Evolutionary conservation across 2,113 vertebrate species (phyloP), one percentile per base, ranked within the genome.

Genomic region (Grammomys dolichurus): DNA sequence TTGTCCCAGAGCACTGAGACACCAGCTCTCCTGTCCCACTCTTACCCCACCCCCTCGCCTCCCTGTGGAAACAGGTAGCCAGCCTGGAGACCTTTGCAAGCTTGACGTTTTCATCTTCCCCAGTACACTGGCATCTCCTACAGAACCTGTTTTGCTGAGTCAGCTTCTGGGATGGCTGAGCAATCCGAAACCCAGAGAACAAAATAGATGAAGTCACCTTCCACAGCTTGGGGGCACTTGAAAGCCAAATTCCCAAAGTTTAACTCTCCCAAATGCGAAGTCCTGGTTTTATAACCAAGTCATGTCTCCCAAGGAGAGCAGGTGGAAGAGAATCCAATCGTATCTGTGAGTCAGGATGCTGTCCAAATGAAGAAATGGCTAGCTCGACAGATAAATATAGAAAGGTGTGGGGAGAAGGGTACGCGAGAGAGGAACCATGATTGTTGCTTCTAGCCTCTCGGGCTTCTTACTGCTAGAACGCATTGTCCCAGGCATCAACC

Each of bases 1-100:
- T 0, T 48, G 5, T 6, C 10, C 3, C 0, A 0, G 33, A 28
- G 40, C 58, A 1, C 9, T 0, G 5, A 72, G 8, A 56, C 36
- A 26, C 24, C 76, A 76, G 24, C 65, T 48, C 0, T 36, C 0
- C 10, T 2, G 33, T 28, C 84, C 70, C 54, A 2, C 69, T 28
- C 22, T 19, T 28, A 5, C 12, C 28, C 4, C 0, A 28, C 63
- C 20, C 20, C 58, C 20, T 20, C 0, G 7, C 16, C n/a, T 36
- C 63, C 70, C 33, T 40, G 17, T 33, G 56, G 16, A 67, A 84
- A 40, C 33, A 60, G 36, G 28, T n/a, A 33, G 1, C 7, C 17
- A 89, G 46, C 6, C 54, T 84, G 4, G 8, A 36, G 70, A 43
- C 51, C 36, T 67, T 67, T 24, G 48, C 87, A 14, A 76, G 16